These are phyloP conservation scores for Caenorhabditis elegans DNA, from an alignment of 1,140 invertebrate genomes.

Conservation along the genomic window WBcel235 BX284606.5:10894501-10895000, in stretches of 20 bases:
- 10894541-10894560: conserved; percentile 77
- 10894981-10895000: conserved; percentile 76
- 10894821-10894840: conserved; percentile 75
- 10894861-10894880: conserved; percentile 75
- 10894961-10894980: conserved; percentile 70
- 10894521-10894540: conserved; percentile 75
- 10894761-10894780: conserved; percentile 74
- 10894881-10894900: conserved; percentile 77
- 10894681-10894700: conserved; percentile 53
- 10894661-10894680: conserved; percentile 75
- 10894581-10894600: conserved; percentile 74
- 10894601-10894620: conserved; percentile 76
- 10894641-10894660: conserved; percentile 79
- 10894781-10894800: conserved; percentile 73
- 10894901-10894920: conserved; percentile 72
- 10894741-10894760: conserved; percentile 75
- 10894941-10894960: background rate
- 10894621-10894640: conserved; percentile 75
- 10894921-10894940: conserved; percentile 71
- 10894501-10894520: conserved; percentile 77
- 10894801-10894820: conserved; percentile 76
- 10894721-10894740: conserved; percentile 69
- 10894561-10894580: conserved; percentile 75
- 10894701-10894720: background rate
- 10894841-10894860: conserved; percentile 77